Evolutionary conservation across 2,797 vertebrate species (phyloP).

Genomic region (Phataginus tricuspis): DNA sequence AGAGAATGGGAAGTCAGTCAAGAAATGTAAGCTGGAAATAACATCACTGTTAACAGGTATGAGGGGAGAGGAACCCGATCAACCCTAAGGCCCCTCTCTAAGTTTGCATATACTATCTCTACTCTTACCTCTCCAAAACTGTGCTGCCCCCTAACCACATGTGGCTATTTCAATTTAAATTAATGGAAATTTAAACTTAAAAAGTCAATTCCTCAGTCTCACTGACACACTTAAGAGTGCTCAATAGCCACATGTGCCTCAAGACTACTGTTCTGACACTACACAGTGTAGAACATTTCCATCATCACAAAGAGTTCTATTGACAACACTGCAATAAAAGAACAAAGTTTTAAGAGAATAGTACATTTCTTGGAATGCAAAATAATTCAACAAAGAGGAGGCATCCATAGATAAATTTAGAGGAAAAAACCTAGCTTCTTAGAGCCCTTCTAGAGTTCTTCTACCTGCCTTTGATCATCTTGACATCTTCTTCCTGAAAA

Average conservation of each 20-base stretch:
- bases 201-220: background rate
- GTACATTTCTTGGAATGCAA: background rate
- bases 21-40: background rate
- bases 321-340: background rate
- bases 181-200: background rate
- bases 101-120: background rate
- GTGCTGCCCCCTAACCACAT: background rate
- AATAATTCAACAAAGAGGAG: background rate
- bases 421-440: background rate
- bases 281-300: background rate
- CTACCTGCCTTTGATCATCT: background rate
- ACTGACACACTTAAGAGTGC: background rate
- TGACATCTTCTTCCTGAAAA: background rate
- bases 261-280: background rate
- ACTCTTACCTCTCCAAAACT: background rate
- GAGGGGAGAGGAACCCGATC: background rate
- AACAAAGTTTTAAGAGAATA: conserved; percentile 1
- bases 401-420: background rate
- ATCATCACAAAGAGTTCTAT: background rate
- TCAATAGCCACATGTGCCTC: background rate
- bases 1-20: background rate
- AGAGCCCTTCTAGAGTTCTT: background rate
- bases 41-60: background rate
- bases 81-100: background rate
- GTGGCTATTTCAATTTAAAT: conserved; percentile 29